These are phyloP conservation scores for Eupithecia insigniata DNA, from an alignment of 2,888 invertebrate species.

Conservation along the genomic window DNA sequence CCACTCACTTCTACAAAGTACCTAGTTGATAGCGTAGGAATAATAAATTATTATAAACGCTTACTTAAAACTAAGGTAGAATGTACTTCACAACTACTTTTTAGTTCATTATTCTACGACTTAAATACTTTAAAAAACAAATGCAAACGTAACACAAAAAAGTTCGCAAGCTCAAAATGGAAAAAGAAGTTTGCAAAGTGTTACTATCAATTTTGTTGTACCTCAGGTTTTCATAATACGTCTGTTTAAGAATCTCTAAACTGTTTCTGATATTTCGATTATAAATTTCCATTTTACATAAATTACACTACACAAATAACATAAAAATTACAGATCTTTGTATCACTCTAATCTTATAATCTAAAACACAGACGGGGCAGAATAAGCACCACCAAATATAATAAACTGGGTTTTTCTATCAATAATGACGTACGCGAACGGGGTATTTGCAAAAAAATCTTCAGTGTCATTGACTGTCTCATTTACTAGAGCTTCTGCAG, in stretches of 20 bases:
- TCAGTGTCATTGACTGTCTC: slow-evolving; percentile 36
- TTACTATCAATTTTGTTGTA: neutral
- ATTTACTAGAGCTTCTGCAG: slow-evolving; percentile 48
- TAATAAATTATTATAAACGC: neutral
- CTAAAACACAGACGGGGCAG: slow-evolving; percentile 55
- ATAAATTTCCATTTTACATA: neutral
- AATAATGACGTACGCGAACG: slow-evolving; percentile 66
- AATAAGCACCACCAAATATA: slow-evolving; percentile 67
- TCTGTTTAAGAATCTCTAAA: neutral
- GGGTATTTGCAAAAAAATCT: slow-evolving; percentile 60
- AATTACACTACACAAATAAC: neutral
- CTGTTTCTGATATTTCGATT: neutral
- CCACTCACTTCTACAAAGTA: neutral
- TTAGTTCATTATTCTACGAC: neutral
- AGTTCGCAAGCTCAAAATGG: neutral
- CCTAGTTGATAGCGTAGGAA: neutral
- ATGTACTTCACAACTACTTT: neutral
- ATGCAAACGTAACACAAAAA: neutral
- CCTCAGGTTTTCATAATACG: neutral
- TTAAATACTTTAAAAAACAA: neutral
- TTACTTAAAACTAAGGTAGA: neutral
- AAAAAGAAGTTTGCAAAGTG: neutral
- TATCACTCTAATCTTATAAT: neutral
- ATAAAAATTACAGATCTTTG: neutral
- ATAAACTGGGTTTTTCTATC: slow-evolving; percentile 65